phyloP scores from a whole-genome alignment of 2,113 vertebrate genomes.

The Cricetomys ansorgei region DNA sequence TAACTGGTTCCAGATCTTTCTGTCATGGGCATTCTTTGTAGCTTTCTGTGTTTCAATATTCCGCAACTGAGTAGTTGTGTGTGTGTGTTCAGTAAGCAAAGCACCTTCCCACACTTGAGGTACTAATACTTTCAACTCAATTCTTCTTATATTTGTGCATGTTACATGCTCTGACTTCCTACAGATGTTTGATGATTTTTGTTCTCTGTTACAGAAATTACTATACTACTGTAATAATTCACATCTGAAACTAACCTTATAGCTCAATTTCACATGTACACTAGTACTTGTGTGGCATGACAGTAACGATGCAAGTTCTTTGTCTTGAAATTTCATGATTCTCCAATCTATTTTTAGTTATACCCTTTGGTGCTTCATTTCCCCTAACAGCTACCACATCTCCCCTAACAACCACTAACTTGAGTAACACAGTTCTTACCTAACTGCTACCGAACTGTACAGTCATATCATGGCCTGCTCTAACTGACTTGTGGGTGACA shows the following conservation, averaged over 20 bases:
- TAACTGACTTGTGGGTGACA: slow-evolving; percentile 47
- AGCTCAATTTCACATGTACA: slow-evolving; percentile 43
- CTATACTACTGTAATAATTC: background rate
- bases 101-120: background rate
- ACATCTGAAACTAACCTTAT: slow-evolving; percentile 43
- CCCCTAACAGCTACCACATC: slow-evolving; percentile 48
- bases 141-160: slow-evolving; percentile 5
- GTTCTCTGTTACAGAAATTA: slow-evolving; percentile 33
- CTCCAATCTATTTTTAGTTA: slow-evolving; percentile 44
- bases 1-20: background rate
- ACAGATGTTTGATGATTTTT: slow-evolving; percentile 28
- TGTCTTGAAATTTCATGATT: slow-evolving; percentile 20
- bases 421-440: slow-evolving; percentile 50
- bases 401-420: slow-evolving; percentile 61
- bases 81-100: background rate
- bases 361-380: slow-evolving; percentile 36
- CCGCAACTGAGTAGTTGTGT: slow-evolving; percentile 16
- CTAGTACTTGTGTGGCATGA: slow-evolving; percentile 1
- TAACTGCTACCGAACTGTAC: slow-evolving; percentile 43
- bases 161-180: background rate
- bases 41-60: slow-evolving; percentile 41
- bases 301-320: slow-evolving; percentile 10
- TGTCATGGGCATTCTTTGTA: background rate
- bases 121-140: slow-evolving; percentile 41
- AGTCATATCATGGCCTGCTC: slow-evolving; percentile 10